Evolutionary conservation across 2,113 vertebrate genomes (phyloP).

Genomic region (Monopterus albus): DNA sequence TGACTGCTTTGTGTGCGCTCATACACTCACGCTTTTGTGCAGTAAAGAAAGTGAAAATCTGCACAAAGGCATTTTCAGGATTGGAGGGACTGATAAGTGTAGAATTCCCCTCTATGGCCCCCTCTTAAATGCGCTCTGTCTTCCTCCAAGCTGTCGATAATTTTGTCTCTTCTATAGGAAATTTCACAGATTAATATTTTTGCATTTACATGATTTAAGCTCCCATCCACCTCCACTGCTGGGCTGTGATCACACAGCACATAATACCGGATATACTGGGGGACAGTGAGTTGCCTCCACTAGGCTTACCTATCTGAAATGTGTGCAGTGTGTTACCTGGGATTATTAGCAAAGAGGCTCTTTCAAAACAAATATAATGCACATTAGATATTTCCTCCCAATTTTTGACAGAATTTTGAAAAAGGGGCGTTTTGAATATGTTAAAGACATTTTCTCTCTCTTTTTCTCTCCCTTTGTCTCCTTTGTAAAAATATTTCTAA

Average conservation of each 20-base stretch:
- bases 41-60: slow-evolving; percentile 54
- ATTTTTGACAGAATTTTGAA: slow-evolving; percentile 51
- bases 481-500: slow-evolving; percentile 44
- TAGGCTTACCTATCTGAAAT: slow-evolving; percentile 68
- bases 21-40: slow-evolving; percentile 31
- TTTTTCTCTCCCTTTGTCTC: slow-evolving; percentile 26
- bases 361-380: slow-evolving; percentile 64
- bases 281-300: slow-evolving; percentile 33
- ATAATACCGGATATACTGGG: slow-evolving; percentile 52
- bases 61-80: slow-evolving; percentile 48
- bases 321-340: slow-evolving; percentile 57
- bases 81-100: slow-evolving; percentile 51
- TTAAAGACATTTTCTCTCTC: slow-evolving; percentile 49
- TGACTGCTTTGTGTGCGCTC: slow-evolving; percentile 19
- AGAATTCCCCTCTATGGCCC: slow-evolving; percentile 41
- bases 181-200: slow-evolving; percentile 71
- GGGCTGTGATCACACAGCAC: slow-evolving; percentile 46
- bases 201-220: slow-evolving; percentile 74
- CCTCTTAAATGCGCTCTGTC: slow-evolving; percentile 64
- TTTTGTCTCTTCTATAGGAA: slow-evolving; percentile 66
- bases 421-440: slow-evolving; percentile 60
- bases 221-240: slow-evolving; percentile 45
- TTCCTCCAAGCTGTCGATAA: slow-evolving; percentile 76
- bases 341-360: slow-evolving; percentile 57
- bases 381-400: slow-evolving; percentile 66